phyloP scores from a whole-genome alignment of 2,797 vertebrate species.

The Alectoris magna region DNA sequence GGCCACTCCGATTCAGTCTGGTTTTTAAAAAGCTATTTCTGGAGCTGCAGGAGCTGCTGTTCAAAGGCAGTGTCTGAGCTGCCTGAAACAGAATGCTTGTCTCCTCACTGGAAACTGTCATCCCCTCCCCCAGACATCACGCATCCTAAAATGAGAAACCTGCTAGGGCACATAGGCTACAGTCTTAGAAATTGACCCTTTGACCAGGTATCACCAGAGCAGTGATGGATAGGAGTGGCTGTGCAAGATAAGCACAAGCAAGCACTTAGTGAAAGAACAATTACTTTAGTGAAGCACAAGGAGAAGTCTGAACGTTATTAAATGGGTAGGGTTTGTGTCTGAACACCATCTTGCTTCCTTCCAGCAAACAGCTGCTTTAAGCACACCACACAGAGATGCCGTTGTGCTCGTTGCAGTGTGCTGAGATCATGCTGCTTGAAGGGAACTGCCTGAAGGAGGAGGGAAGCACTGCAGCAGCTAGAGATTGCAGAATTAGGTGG shows the following conservation, averaged over 20 bases:
- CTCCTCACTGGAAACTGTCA: background rate
- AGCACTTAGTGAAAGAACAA: background rate
- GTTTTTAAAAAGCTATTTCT: background rate
- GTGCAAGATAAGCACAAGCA: background rate
- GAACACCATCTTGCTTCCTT: background rate
- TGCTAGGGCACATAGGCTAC: background rate
- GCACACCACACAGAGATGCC: fast-evolving
- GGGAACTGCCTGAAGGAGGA: background rate
- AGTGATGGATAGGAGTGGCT: background rate
- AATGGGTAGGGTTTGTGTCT: background rate
- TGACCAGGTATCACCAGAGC: background rate
- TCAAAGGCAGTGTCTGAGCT: background rate
- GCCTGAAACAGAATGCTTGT: fast-evolving
- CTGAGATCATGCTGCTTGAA: fast-evolving
- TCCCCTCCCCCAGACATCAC: background rate
- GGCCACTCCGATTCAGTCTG: background rate
- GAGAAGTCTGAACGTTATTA: background rate
- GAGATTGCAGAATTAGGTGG: fast-evolving
- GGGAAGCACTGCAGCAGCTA: background rate
- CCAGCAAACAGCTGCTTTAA: background rate
- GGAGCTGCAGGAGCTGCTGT: background rate
- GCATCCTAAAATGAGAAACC: background rate
- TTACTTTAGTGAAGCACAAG: background rate
- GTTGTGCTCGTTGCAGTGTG: fast-evolving
- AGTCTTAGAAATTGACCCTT: background rate